Base-by-base conservation (phyloP, 2,888 invertebrate species). In the Electrophaes corylata region DNA sequence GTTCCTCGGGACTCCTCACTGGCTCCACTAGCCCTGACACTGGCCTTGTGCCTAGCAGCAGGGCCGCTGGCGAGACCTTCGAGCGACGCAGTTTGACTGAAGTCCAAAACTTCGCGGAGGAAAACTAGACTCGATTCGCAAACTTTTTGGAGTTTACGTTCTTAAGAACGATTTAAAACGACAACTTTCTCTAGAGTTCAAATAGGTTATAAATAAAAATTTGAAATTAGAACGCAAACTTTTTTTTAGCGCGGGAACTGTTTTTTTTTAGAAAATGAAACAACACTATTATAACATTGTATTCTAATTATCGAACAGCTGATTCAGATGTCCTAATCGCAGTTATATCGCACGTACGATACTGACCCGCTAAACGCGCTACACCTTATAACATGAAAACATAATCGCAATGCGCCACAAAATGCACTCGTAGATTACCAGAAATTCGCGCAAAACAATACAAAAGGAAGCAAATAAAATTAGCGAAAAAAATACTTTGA, bases 1-100 rank as follows among this genome's bases (percentile, higher is more conserved):
- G 89, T 65, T 92, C 92, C 57, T 92, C 92, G 33, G 92, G 91
- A 57, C 88, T 89, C 50, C 92, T 74, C 40, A 83, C 86, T 6
- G 88, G 91, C 67, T 91, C 92, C 67, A 91, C 83, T 69, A 92
- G 82, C 51, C 92, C 92, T 26, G 91, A 92, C 62, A 92, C 88
- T 40, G 92, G 88, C 70, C 93, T 86, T 57, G 93, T 92, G 69
- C 93, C 93, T 73, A 93, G 92, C 83, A 93, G 91, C 90, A 93
- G 63, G 43, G 92, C 90, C 79, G 90, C 93, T 79, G 93, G 88
- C 62, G 91, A 85, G 63, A 88, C 88, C 76, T 86, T 81, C 71
- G 91, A 87, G 51, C 92, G 89, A 79, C 90, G 88, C 92, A 88
- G 88, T 73, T 89, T 89, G 88, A 79, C 66, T 72, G 76, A 66